Percentiles rank a stretch among this genome's conserved stretches.
phyloP scores from a whole-genome alignment of 2,797 vertebrate species.

The Carcharodon carcharias region DNA sequence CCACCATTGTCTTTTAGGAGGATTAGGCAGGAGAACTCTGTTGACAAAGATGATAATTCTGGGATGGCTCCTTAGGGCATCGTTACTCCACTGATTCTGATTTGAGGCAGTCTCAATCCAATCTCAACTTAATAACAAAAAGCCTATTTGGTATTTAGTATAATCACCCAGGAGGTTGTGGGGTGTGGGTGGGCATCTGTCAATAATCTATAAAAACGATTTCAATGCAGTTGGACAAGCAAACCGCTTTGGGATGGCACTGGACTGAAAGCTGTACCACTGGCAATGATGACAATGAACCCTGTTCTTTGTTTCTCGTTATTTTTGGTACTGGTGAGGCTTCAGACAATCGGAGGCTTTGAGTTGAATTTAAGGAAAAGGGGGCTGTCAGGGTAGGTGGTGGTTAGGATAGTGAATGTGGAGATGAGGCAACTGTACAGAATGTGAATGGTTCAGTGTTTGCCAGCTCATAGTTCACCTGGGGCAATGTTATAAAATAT shows the following conservation, averaged over 20 bases:
- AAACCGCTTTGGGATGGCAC: neutral
- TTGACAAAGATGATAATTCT: neutral
- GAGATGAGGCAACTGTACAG: neutral
- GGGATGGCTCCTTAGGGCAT: neutral
- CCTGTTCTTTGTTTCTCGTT: neutral
- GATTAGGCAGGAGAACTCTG: neutral
- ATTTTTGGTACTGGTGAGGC: neutral
- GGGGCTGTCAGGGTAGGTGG: neutral
- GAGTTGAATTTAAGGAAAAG: neutral
- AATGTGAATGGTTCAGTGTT: neutral
- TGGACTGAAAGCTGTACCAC: neutral
- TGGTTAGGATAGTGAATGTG: neutral
- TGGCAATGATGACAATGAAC: neutral
- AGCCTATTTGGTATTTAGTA: neutral
- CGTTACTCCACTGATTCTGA: neutral
- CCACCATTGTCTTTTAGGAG: neutral
- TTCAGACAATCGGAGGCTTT: neutral
- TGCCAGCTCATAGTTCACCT: neutral
- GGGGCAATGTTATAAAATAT: neutral
- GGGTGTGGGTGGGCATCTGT: neutral
- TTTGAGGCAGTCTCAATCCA: neutral
- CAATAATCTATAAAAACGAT: neutral
- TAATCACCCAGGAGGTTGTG: neutral
- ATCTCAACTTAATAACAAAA: neutral
- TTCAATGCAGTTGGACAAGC: neutral